phyloP scores from a whole-genome alignment of 2,113 vertebrate genomes.

The Tringa solitaria region DNA sequence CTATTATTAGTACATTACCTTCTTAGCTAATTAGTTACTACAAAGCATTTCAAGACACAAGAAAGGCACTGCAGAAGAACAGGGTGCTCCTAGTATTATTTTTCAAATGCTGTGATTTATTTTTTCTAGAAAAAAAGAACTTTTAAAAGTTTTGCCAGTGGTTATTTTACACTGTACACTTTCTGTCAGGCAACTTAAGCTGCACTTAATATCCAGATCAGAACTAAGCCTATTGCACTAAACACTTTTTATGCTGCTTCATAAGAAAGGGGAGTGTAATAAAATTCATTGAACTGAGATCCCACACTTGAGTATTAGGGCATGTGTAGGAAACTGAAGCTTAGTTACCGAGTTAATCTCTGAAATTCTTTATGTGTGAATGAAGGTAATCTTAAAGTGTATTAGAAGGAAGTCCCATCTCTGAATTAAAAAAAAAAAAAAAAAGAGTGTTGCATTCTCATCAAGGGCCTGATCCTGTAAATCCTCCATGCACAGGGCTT shows the following conservation, averaged over 20 bases:
- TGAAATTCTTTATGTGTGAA: slow-evolving; percentile 31
- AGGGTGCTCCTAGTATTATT: not conserved
- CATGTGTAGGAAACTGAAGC: slow-evolving; percentile 8
- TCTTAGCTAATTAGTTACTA: not conserved
- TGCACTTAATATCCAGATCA: slow-evolving; percentile 29
- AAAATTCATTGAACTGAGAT: slow-evolving; percentile 41
- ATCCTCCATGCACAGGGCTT: not conserved
- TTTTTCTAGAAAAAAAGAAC: not conserved
- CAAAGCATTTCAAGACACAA: not conserved
- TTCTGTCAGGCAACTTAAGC: slow-evolving; percentile 3
- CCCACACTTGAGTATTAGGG: not conserved
- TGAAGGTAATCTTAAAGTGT: not conserved
- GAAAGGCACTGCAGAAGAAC: not conserved
- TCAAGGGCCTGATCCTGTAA: not conserved
- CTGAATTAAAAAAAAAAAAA: not conserved
- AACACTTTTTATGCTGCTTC: slow-evolving; percentile 10
- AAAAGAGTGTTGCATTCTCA: not conserved
- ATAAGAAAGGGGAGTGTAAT: slow-evolving; percentile 3
- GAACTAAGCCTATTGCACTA: slow-evolving; percentile 14
- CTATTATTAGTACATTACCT: not conserved
- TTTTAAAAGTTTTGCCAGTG: not conserved
- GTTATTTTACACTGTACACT: not conserved
- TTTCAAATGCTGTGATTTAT: not conserved
- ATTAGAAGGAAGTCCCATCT: not conserved
- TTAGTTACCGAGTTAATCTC: slow-evolving; percentile 37